Conservation (phyloP, 2,797 vertebrate genomes). For the Acrocephalus scirpaceus region DNA sequence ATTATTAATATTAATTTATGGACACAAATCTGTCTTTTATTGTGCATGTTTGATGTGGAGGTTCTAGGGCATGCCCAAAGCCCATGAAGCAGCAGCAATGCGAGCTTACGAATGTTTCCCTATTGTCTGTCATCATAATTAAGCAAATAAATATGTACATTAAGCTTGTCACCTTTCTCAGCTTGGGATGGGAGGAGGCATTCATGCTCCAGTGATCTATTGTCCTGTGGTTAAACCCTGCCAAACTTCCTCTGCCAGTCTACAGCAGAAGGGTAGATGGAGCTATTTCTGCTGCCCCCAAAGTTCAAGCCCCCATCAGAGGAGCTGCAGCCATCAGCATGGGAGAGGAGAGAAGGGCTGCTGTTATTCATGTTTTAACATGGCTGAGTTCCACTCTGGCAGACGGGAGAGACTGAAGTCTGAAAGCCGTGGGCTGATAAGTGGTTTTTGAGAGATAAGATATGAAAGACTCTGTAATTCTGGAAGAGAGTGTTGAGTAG, state of each 20-base stretch:
- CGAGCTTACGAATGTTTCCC: not conserved
- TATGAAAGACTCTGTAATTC: slow-evolving; percentile 65
- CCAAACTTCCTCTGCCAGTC: not conserved
- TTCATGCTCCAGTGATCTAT: not conserved
- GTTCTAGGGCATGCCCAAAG: not conserved
- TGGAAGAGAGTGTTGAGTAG: slow-evolving; percentile 61
- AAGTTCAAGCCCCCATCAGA: slow-evolving; percentile 33
- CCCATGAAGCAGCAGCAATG: not conserved
- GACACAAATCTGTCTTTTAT: not conserved
- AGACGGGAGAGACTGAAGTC: slow-evolving; percentile 60
- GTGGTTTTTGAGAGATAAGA: slow-evolving; percentile 69
- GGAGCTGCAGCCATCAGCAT: slow-evolving; percentile 32
- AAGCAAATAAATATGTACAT: not conserved
- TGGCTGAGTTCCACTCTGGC: slow-evolving; percentile 68
- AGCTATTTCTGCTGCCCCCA: not conserved
- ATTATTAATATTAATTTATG: not conserved
- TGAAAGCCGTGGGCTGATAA: slow-evolving; percentile 65
- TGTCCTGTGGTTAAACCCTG: not conserved
- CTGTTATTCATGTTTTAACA: slow-evolving; percentile 49
- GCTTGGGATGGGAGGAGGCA: not conserved
- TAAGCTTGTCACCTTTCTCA: not conserved
- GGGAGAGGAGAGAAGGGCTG: slow-evolving; percentile 43
- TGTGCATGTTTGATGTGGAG: not conserved
- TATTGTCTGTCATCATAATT: not conserved
- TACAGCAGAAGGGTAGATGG: not conserved